Evolutionary conservation across 2,113 vertebrate species (phyloP).

Genomic region (Eolophus roseicapilla): DNA sequence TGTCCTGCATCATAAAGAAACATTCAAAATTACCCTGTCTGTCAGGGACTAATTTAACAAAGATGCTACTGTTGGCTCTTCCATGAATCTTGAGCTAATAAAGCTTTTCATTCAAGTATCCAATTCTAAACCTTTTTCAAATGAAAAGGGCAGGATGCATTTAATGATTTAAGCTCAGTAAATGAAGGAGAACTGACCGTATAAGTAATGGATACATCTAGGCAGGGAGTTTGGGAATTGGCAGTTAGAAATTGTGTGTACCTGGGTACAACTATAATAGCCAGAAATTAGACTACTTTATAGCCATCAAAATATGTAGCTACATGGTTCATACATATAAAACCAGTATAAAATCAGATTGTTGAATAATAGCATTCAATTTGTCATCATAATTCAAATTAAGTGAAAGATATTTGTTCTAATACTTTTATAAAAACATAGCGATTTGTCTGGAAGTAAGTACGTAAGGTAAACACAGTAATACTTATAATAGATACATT

Average conservation of each 20-base stretch:
- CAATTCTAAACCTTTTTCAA: neutral
- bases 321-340: neutral
- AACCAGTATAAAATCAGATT: neutral
- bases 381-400: neutral
- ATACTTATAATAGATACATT: neutral
- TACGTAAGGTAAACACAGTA: neutral
- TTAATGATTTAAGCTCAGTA: neutral
- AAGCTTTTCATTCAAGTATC: neutral
- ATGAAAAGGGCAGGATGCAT: neutral
- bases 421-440: neutral
- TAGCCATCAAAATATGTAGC: neutral
- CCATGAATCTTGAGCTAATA: neutral
- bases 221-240: neutral
- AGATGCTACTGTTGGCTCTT: neutral
- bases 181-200: neutral
- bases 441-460: neutral
- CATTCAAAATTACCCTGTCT: neutral
- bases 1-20: neutral
- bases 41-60: neutral
- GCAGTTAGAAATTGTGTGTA: neutral
- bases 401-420: neutral
- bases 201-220: neutral
- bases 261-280: neutral
- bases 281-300: neutral
- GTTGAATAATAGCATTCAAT: neutral